A percentile compares a stretch with the other conserved stretches of the same genome.
Evolutionary conservation across 2,113 vertebrate genomes (phyloP).

Genomic region (Tragelaphus strepsiceros): DNA sequence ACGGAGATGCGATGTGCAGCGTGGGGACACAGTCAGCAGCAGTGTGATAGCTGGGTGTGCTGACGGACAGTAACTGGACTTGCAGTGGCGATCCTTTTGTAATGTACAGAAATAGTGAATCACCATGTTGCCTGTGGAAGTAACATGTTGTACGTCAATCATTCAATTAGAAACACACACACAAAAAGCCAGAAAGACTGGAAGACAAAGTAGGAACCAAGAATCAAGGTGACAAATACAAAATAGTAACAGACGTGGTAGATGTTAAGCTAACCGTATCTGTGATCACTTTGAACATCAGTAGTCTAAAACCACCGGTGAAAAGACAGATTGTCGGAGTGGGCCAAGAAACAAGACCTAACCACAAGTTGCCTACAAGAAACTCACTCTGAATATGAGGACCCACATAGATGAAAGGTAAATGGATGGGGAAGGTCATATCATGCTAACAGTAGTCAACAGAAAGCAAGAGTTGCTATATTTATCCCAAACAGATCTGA

Average conservation of each 20-base stretch:
- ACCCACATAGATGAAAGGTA: not conserved
- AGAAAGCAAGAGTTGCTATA: not conserved
- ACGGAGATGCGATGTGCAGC: rapidly evolving
- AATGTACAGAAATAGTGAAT: not conserved
- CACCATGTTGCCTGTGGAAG: not conserved
- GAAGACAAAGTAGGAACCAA: not conserved
- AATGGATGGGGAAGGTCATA: not conserved
- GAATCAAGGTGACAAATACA: not conserved
- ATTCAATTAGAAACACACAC: not conserved
- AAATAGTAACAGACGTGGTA: rapidly evolving
- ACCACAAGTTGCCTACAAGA: not conserved
- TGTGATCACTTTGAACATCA: not conserved
- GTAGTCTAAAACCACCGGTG: not conserved
- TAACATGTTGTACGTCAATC: not conserved
- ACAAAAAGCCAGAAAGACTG: not conserved
- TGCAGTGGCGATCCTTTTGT: not conserved
- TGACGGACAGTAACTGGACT: not conserved
- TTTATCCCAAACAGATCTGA: not conserved
- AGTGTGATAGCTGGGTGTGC: not conserved
- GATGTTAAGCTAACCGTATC: rapidly evolving
- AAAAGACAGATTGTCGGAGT: not conserved
- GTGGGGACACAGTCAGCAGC: not conserved
- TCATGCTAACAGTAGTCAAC: not conserved
- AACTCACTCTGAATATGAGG: not conserved
- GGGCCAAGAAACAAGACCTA: not conserved